phyloP scores from a whole-genome alignment of 2,888 invertebrate genomes.

The Patella caerulea region DNA sequence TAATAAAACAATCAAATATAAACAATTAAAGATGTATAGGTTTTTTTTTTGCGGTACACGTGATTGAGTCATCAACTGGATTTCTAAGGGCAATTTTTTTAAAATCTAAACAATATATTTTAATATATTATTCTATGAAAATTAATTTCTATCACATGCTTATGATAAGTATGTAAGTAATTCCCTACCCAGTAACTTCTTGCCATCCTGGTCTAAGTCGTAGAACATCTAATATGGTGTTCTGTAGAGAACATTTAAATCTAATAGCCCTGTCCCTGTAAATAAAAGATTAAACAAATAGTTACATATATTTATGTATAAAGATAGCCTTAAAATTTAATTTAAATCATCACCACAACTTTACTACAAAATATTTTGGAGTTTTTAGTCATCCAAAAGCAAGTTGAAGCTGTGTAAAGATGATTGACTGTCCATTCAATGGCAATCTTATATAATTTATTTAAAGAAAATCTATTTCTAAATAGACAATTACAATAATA shows the following conservation, averaged over 20 bases:
- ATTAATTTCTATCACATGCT: not conserved
- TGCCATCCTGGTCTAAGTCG: constrained; percentile 69
- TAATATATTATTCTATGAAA: no score
- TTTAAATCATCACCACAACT: not conserved
- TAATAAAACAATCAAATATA: constrained; percentile 25
- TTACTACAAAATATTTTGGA: not conserved
- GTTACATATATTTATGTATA: not conserved
- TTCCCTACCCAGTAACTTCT: constrained; percentile 65
- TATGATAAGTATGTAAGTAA: not conserved
- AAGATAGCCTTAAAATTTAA: no score
- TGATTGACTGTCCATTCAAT: not conserved
- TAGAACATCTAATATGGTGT: constrained; percentile 70
- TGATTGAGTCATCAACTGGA: no score
- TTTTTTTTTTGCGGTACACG: no score
- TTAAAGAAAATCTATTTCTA: no score
- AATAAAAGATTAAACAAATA: constrained; percentile 9
- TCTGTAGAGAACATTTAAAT: constrained; percentile 69
- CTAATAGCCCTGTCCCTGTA: constrained; percentile 63
- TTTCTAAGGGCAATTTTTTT: no score
- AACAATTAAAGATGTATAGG: no score
- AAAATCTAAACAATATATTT: no score
- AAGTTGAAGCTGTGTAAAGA: not conserved
- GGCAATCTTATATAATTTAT: no score
- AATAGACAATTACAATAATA: not conserved
- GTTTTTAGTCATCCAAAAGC: not conserved